A percentile compares a stretch with the other conserved stretches of the same genome.
Conservation (phyloP, 2,113 vertebrate genomes). For the Macrotus californicus region DNA sequence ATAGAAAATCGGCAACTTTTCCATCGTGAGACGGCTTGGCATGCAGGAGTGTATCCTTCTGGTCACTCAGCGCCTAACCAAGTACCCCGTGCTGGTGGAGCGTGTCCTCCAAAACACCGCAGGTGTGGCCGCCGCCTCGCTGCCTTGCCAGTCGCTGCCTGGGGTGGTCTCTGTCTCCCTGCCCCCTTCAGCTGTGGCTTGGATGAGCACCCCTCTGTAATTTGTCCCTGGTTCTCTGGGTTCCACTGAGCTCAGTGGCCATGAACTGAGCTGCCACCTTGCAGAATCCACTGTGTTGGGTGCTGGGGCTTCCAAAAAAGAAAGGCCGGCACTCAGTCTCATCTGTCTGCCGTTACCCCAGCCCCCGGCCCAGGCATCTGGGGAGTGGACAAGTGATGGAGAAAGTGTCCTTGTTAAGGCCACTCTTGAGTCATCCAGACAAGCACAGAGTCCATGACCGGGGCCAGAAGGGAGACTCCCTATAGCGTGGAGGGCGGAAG, state of each 20-base stretch:
- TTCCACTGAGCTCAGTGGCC: rapidly evolving
- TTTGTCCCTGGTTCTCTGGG: background rate
- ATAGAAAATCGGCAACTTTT: conserved; percentile 91
- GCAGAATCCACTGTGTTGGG: background rate
- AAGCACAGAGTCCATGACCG: background rate
- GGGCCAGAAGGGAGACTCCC: background rate
- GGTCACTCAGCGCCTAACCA: conserved; percentile 96
- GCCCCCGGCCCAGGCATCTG: background rate
- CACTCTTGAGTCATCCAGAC: background rate
- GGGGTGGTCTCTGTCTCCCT: background rate
- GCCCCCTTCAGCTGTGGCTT: background rate
- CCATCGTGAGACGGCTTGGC: conserved; percentile 91
- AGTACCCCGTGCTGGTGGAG: conserved; percentile 94
- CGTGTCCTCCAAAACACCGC: conserved; percentile 92
- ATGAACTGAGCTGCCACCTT: background rate
- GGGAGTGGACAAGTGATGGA: background rate
- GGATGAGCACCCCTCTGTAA: background rate
- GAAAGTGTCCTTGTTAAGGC: background rate
- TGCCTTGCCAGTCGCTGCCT: rapidly evolving
- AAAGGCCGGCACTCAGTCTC: background rate
- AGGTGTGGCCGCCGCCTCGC: conserved; percentile 77
- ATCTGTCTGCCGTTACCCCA: rapidly evolving
- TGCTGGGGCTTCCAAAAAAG: background rate
- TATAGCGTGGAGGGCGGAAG: background rate
- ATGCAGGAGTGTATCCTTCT: conserved; percentile 93